Percentiles rank a stretch among this genome's conserved stretches.
phyloP scores from a whole-genome alignment of 2,113 vertebrate genomes.

The Miniopterus natalensis region DNA sequence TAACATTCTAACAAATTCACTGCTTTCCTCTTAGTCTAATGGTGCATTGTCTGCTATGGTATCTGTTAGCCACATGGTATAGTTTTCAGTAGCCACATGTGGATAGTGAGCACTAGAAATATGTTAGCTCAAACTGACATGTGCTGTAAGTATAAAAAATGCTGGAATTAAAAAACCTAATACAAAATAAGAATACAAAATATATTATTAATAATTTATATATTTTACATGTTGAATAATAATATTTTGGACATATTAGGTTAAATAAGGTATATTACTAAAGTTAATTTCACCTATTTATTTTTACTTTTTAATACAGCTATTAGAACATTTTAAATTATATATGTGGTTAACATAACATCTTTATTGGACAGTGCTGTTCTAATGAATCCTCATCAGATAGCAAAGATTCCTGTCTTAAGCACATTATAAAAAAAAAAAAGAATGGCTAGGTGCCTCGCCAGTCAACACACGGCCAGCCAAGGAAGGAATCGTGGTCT shows the following conservation, averaged over 20 bases:
- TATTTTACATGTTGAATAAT: neutral
- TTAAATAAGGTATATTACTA: conserved; percentile 45
- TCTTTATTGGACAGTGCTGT: neutral
- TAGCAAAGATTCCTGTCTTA: conserved; percentile 28
- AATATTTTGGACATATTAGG: neutral
- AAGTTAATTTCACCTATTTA: neutral
- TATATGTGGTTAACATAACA: neutral
- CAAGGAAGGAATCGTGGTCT: conserved; percentile 25
- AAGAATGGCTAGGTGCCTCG: neutral
- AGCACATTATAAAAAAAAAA: neutral
- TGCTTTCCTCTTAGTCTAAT: conserved; percentile 7
- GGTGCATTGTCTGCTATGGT: neutral
- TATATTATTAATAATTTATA: neutral
- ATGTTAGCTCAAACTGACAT: neutral
- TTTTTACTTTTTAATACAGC: conserved; percentile 12
- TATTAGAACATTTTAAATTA: neutral
- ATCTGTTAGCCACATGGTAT: neutral
- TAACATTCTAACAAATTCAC: neutral
- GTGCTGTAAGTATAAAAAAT: neutral
- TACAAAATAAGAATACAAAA: neutral
- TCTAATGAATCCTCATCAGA: conserved; percentile 33
- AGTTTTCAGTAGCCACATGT: neutral
- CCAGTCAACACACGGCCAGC: neutral
- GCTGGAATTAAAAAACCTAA: neutral
- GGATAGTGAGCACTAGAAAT: conserved; percentile 4